These are phyloP conservation scores for Gastrophysa polygoni DNA, from an alignment of 2,888 invertebrate species.

Conservation along the genomic window DNA sequence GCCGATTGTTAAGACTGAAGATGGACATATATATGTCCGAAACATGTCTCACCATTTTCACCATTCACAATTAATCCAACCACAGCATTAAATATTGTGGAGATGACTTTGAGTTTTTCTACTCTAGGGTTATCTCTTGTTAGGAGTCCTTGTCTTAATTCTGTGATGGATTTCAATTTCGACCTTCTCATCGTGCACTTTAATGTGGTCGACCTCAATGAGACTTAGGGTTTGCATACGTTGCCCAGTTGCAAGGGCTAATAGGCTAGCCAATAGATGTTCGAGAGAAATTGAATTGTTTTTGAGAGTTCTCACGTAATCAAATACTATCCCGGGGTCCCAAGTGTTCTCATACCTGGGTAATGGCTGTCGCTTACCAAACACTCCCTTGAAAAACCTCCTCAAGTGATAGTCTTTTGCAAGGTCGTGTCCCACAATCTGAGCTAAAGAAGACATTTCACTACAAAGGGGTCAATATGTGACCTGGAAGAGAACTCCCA, in stretches of 20 bases:
- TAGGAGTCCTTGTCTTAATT: conserved; percentile 14
- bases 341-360: conserved; percentile 19
- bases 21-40: too few species aligned
- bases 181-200: background rate
- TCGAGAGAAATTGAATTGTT: conserved; percentile 14
- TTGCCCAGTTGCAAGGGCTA: conserved; percentile 21
- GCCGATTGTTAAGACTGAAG: too few species aligned
- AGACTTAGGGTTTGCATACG: conserved; percentile 17
- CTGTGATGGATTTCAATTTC: conserved; percentile 6
- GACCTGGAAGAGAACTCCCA: background rate
- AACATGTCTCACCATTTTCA: too few species aligned
- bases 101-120: too few species aligned
- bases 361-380: conserved; percentile 6
- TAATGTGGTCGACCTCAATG: conserved; percentile 13
- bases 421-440: conserved; percentile 18
- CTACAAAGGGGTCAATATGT: too few species aligned
- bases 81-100: too few species aligned
- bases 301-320: conserved; percentile 3
- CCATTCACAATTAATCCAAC: too few species aligned
- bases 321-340: conserved; percentile 21
- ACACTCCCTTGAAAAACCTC: conserved; percentile 8
- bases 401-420: conserved; percentile 19
- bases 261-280: conserved; percentile 14
- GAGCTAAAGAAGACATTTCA: conserved; percentile 19
- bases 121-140: background rate